Conservation (phyloP, 1,140 invertebrate genomes). For the Tetragnatha versicolor region DNA sequence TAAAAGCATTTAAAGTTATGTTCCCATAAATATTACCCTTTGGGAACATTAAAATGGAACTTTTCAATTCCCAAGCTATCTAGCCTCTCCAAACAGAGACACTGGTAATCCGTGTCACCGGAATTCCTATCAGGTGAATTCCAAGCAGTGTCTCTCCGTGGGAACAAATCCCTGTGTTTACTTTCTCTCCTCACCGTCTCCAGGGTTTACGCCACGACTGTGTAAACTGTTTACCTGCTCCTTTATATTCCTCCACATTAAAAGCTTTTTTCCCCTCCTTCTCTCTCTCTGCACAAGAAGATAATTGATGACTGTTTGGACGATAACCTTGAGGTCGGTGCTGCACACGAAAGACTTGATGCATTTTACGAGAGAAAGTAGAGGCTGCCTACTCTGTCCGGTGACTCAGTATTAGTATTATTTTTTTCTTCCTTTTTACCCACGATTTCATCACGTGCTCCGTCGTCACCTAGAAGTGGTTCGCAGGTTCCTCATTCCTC, state of each 20-base stretch:
- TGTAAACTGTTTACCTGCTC: conserved; percentile 28
- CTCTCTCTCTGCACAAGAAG: background rate
- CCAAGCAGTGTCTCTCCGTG: background rate
- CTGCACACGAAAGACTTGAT: background rate
- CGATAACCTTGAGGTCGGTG: conserved; percentile 17
- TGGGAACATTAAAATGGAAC: too few species aligned
- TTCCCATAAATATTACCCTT: too few species aligned
- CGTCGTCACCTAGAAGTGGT: conserved; percentile 41
- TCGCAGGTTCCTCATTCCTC: background rate
- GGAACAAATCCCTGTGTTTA: conserved; percentile 11
- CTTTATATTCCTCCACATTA: too few species aligned
- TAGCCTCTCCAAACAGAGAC: too few species aligned
- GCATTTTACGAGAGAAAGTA: background rate
- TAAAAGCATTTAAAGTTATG: too few species aligned
- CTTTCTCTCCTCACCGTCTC: background rate
- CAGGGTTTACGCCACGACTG: background rate
- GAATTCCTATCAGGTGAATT: too few species aligned
- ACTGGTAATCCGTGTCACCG: too few species aligned
- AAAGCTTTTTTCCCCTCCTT: background rate
- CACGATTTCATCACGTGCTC: conserved; percentile 39
- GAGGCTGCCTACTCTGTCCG: background rate
- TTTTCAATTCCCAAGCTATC: too few species aligned
- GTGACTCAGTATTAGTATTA: background rate
- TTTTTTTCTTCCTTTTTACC: background rate
- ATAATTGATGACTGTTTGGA: background rate